A percentile compares a stretch with the other conserved stretches of the same genome.
These are phyloP conservation scores for Anaspis maculata DNA, from an alignment of 2,888 invertebrate genomes.

Conservation along the genomic window DNA sequence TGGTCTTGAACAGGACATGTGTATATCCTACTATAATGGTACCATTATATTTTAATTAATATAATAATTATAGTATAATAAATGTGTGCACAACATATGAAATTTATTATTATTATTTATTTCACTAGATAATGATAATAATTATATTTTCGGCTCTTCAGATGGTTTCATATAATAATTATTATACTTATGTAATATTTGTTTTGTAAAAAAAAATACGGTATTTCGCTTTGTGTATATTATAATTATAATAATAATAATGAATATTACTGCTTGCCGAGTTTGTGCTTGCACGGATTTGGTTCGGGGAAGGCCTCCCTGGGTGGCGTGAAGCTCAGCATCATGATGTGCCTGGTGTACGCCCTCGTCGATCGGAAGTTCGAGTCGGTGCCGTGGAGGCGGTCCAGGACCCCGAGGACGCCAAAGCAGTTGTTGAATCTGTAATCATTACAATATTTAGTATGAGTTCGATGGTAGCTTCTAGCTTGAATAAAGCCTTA, in stretches of 20 bases:
- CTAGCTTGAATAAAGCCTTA: background rate
- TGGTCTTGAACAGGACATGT: constrained; percentile 15
- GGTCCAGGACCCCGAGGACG: constrained; percentile 71
- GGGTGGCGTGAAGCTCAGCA: constrained; percentile 57
- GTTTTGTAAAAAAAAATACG: no score
- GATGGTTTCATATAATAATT: no score
- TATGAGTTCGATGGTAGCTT: background rate
- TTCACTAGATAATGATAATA: no score
- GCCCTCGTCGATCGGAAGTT: constrained; percentile 64
- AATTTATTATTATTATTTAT: no score
- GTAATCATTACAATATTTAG: constrained; percentile 14
- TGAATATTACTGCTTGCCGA: constrained; percentile 27
- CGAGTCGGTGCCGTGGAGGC: constrained; percentile 74
- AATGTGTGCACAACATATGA: background rate
- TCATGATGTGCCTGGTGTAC: constrained; percentile 64
- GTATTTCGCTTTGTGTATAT: no score
- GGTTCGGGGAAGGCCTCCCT: constrained; percentile 60
- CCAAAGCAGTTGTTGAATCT: constrained; percentile 83
- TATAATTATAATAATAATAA: constrained; percentile 1
- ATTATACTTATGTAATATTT: no score
- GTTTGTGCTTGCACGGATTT: constrained; percentile 38
- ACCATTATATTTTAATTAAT: background rate
- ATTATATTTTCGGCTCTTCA: no score
- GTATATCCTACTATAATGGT: background rate
- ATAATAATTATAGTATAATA: background rate